Percentiles rank a stretch among this genome's conserved stretches.
phyloP scores from a whole-genome alignment of 2,113 vertebrate species.

The Gobio gobio region DNA sequence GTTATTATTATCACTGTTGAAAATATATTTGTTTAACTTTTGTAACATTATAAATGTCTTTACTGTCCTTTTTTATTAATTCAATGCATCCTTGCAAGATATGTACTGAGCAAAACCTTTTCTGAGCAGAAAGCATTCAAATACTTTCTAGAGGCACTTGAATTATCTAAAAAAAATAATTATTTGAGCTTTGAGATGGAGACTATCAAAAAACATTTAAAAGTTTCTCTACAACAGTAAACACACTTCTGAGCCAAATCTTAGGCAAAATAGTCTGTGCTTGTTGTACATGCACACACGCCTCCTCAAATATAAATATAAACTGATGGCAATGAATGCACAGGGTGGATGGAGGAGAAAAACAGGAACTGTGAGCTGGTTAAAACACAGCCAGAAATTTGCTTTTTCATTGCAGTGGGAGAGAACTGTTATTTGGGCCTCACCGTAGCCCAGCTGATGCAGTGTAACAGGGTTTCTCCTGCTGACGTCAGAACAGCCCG shows the following conservation, averaged over 20 bases:
- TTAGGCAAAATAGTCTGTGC: neutral
- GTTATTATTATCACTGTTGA: too few relatives aligned
- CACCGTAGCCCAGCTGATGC: conserved; percentile 30
- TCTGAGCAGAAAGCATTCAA: too few relatives aligned
- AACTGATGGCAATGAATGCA: neutral
- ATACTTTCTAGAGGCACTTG: too few relatives aligned
- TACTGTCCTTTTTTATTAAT: too few relatives aligned
- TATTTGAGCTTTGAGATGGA: neutral
- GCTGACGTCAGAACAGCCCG: conserved; percentile 48
- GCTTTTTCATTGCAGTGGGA: neutral
- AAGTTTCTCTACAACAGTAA: neutral
- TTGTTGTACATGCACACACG: neutral
- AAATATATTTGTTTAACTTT: too few relatives aligned
- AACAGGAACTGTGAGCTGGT: neutral
- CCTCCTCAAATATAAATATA: neutral
- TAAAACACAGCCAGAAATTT: neutral
- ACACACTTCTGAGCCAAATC: neutral
- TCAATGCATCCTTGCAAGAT: too few relatives aligned
- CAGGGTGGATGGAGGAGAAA: neutral
- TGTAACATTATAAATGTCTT: too few relatives aligned
- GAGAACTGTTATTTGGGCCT: neutral
- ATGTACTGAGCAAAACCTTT: too few relatives aligned
- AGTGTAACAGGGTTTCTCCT: conserved; percentile 54
- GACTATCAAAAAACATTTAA: neutral
- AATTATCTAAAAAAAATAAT: too few relatives aligned